Percentiles rank a stretch among this genome's conserved stretches.
phyloP scores from a whole-genome alignment of 2,113 vertebrate genomes.

The Aspidoscelis tigris region DNA sequence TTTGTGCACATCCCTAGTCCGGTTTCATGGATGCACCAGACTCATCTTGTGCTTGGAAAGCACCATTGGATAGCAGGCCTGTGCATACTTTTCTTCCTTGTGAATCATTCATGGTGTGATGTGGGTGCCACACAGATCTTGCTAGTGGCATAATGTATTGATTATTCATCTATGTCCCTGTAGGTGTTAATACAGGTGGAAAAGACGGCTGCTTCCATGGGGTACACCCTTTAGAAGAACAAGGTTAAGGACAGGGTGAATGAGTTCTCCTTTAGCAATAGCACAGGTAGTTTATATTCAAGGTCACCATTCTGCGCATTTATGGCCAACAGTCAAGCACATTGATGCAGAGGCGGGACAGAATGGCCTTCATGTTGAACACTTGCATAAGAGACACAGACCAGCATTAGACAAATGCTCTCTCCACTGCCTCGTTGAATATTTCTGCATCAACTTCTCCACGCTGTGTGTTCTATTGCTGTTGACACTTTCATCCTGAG shows the following conservation, averaged over 20 bases:
- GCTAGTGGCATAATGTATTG: too few species aligned
- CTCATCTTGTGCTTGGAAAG: too few species aligned
- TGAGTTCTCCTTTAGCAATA: not conserved
- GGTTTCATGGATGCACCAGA: too few species aligned
- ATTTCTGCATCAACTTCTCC: not conserved
- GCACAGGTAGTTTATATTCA: not conserved
- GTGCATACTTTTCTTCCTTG: too few species aligned
- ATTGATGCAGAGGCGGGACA: not conserved
- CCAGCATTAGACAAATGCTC: not conserved
- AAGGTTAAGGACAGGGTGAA: not conserved
- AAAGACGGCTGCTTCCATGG: not conserved
- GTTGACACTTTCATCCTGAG: constrained; percentile 28
- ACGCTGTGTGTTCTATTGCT: not conserved
- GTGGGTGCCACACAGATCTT: too few species aligned
- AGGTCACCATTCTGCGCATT: not conserved
- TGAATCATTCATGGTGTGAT: too few species aligned
- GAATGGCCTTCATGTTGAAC: not conserved
- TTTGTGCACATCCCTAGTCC: too few species aligned
- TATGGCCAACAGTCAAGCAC: not conserved
- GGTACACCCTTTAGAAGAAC: too few species aligned
- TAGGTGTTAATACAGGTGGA: not conserved
- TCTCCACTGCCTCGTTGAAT: not conserved
- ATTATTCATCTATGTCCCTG: too few species aligned
- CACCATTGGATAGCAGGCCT: too few species aligned
- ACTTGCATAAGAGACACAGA: not conserved